Evolutionary conservation across 1,140 invertebrate species (phyloP), one percentile per base, ranked within the genome.

Genomic region (Penaeus indicus): DNA sequence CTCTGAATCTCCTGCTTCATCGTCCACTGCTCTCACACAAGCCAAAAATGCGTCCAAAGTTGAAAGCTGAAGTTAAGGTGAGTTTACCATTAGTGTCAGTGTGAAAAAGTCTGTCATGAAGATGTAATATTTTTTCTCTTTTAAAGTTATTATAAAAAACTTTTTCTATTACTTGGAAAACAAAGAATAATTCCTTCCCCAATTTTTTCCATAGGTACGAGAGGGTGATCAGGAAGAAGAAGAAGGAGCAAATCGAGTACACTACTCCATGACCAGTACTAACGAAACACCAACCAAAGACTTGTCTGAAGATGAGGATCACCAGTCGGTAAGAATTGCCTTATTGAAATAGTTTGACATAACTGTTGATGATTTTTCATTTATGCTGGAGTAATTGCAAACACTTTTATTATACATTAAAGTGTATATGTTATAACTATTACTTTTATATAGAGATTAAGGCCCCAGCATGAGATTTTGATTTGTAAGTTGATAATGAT

Each of bases 11-110:
- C 21, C 90, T 92, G 47, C 88, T 90, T 19, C 91, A 90, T 21
- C 87, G 90, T 84, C 85, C 91, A 60, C 94, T 95, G 67, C 47
- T 63, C 27, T 77, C 86, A 63, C 83, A 90, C 27, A 91, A 90
- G 63, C 72, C 90, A 80, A 95, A 95, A 92, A 94, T 95, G 19
- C 94, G 95, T 89, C 95, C 95, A 0, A 96, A 95, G 92, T 91
- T 95, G 4, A 96, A 95, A 92, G 95, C 95, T 0, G 95, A 96
- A 92, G 94, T 94, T 0, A 95, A 86, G 75, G 84, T 86, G 8
- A 21, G 75, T 78, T 64, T 61, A 42, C 5, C 32, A 72, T 27
- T 22, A 72, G 69, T 72, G 18, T 72, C 27, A 72, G 69, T 84
- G 16, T 47, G 47, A 25, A 22, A 25, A n/a, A 42, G 21, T 38